A percentile compares a stretch with the other conserved stretches of the same genome.
Evolutionary conservation across 1,140 invertebrate species (phyloP).

Genomic region (Brachionus rubens): DNA sequence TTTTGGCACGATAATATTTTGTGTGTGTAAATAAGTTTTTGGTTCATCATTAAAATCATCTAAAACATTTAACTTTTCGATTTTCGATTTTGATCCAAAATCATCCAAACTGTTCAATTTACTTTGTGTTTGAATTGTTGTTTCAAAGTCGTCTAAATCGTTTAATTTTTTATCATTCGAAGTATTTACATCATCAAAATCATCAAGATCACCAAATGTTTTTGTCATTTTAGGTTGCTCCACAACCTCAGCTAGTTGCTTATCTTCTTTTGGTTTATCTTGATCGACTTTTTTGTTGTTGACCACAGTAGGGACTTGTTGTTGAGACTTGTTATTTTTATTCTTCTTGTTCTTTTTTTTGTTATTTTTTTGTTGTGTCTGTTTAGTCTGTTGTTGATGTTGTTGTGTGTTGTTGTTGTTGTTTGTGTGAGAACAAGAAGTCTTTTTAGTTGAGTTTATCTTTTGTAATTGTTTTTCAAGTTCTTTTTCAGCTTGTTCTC

Average conservation of each 20-base stretch:
- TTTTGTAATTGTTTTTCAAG: background rate
- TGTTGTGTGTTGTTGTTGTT: background rate
- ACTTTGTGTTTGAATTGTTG: background rate
- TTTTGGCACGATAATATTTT: background rate
- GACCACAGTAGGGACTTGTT: too few species aligned
- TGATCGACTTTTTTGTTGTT: background rate
- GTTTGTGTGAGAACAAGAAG: constrained; percentile 14
- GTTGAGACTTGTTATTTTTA: too few species aligned
- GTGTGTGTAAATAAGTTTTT: background rate
- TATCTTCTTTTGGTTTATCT: background rate
- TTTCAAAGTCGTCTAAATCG: constrained; percentile 14
- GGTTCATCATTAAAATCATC: background rate
- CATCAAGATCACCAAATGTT: background rate
- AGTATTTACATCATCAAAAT: background rate
- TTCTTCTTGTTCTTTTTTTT: too few species aligned
- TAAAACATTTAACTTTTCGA: background rate
- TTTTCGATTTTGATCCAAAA: background rate
- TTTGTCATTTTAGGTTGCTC: background rate
- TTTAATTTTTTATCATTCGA: background rate
- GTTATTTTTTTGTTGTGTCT: too few species aligned
- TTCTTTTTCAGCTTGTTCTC: background rate
- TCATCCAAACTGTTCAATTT: constrained; percentile 29
- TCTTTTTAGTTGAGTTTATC: too few species aligned
- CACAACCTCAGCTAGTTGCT: background rate
- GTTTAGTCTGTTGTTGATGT: constrained; percentile 3